Evolutionary conservation across 1,140 invertebrate genomes (phyloP).

Genomic region (Drosophila serrata): DNA sequence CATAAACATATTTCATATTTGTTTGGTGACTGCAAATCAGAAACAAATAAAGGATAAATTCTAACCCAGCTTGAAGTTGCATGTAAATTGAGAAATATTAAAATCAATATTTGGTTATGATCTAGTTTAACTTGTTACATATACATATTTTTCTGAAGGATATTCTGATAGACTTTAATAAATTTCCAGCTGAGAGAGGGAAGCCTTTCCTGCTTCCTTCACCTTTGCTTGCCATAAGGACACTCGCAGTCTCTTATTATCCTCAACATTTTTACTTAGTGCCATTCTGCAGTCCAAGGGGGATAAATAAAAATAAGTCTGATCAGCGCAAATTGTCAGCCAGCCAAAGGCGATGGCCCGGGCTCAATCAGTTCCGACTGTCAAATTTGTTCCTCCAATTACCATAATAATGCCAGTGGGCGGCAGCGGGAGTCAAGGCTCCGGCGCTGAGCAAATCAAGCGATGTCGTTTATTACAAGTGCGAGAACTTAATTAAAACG

Average conservation of each 20-base stretch:
- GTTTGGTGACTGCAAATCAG: not conserved
- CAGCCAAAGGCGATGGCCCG: slow-evolving; percentile 35
- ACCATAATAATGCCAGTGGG: slow-evolving; percentile 66
- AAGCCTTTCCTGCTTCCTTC: not conserved
- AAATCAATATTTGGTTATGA: too few relatives aligned
- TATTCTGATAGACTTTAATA: too few relatives aligned
- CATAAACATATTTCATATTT: slow-evolving; percentile 6
- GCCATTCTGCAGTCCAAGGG: not conserved
- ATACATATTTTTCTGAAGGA: not conserved
- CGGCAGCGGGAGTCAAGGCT: slow-evolving; percentile 15
- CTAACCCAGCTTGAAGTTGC: not conserved
- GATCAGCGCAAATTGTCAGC: slow-evolving; percentile 55
- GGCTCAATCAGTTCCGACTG: slow-evolving; percentile 65
- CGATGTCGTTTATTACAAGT: slow-evolving; percentile 80
- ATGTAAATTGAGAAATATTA: not conserved
- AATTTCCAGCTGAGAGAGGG: not conserved
- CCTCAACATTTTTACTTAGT: not conserved
- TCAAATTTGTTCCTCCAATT: slow-evolving; percentile 74
- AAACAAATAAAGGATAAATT: not conserved
- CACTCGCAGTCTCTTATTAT: not conserved
- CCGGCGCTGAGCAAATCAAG: slow-evolving; percentile 70
- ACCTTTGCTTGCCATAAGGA: not conserved
- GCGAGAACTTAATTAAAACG: slow-evolving; percentile 82
- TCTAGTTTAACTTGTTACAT: not conserved
- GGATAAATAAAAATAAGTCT: slow-evolving; percentile 51